Evolutionary conservation across 2,797 vertebrate species (phyloP).

Genomic region (Avahi laniger): DNA sequence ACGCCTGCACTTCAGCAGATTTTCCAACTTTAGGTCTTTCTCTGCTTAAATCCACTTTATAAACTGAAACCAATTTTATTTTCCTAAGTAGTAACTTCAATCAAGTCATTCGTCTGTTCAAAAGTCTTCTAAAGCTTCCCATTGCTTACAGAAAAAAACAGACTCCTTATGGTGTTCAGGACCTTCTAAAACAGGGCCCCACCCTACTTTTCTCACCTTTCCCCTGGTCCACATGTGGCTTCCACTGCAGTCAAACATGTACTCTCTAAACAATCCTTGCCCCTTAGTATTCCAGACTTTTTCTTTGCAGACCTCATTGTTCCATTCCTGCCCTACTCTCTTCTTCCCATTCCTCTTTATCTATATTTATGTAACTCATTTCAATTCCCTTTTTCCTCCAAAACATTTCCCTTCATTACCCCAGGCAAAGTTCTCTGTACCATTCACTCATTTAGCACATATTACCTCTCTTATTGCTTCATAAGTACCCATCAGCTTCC

Average conservation of each 20-base stretch:
- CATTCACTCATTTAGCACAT: background rate
- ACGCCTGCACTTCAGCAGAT: background rate
- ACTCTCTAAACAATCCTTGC: background rate
- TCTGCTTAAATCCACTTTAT: background rate
- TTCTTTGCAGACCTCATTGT: background rate
- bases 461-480: background rate
- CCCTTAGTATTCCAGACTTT: background rate
- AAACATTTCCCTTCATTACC: background rate
- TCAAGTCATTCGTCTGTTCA: background rate
- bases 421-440: background rate
- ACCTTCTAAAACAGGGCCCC: background rate
- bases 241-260: background rate
- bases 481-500: background rate
- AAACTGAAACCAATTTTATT: constrained; percentile 44
- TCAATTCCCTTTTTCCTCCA: background rate
- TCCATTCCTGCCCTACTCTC: background rate
- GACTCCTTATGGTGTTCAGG: background rate
- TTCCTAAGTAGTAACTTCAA: background rate
- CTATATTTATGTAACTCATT: background rate
- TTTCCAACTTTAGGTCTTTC: background rate
- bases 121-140: constrained; percentile 19
- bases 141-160: background rate
- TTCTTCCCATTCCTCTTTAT: background rate
- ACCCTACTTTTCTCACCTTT: background rate
- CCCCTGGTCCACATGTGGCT: background rate